Percentiles rank a stretch among this genome's conserved stretches.
Conservation (phyloP, 2,888 invertebrate species). For the Tipula confusa region DNA sequence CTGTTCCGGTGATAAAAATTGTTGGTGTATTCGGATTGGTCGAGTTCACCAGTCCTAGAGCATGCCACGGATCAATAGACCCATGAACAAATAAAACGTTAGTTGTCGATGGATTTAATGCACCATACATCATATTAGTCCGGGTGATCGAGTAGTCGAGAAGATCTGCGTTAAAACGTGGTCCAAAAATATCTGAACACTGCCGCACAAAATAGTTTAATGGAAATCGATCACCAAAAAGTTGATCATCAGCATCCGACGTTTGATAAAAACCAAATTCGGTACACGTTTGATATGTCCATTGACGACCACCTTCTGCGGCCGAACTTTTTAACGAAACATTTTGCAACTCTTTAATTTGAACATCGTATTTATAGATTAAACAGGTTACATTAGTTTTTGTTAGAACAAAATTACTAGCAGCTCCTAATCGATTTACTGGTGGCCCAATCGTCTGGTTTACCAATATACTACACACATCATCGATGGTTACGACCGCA, state of each 20-base stretch:
- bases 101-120: conserved; percentile 60
- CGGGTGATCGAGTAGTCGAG: conserved; percentile 59
- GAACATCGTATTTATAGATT: conserved; percentile 75
- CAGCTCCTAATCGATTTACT: conserved; percentile 65
- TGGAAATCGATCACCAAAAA: conserved; percentile 74
- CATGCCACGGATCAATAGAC: conserved; percentile 85
- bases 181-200: conserved; percentile 78
- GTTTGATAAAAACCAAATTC: conserved; percentile 96
- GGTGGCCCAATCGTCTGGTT: conserved; percentile 57
- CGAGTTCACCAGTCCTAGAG: conserved; percentile 64
- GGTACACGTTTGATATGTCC: conserved; percentile 93
- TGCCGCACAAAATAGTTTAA: conserved; percentile 73
- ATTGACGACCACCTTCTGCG: conserved; percentile 58
- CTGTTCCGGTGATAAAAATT: conserved; percentile 80
- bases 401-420: conserved; percentile 66
- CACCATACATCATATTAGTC: conserved; percentile 80
- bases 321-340: conserved; percentile 54
- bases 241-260: conserved; percentile 52
- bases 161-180: conserved; percentile 59
- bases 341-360: conserved; percentile 65
- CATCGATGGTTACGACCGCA: conserved; percentile 73
- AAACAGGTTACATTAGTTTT: conserved; percentile 68
- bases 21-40: conserved; percentile 56
- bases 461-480: conserved; percentile 73
- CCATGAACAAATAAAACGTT: conserved; percentile 85